Base-by-base conservation (phyloP, 2,888 invertebrate genomes). In the Synanthedon vespiformis region DNA sequence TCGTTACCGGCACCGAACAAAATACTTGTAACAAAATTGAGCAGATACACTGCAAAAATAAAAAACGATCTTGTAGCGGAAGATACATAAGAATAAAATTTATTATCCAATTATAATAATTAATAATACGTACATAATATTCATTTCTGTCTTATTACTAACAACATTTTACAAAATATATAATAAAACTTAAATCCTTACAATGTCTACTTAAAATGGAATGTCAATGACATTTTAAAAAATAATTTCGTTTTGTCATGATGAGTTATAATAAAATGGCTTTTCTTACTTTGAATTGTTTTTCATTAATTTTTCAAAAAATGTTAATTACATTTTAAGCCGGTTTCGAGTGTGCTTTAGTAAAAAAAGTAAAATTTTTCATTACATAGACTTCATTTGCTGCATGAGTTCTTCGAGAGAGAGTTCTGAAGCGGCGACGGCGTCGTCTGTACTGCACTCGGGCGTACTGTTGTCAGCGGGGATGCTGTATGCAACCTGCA, bases 381-480 rank as follows among this genome's bases (percentile, higher is more conserved):
- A 10, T 91, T 89, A 97, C 75, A 97, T 92, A 16, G 92, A 89
- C 85, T 97, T 96, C 94, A 98, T 94, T 80, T 95, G 93, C 56
- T 93, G 93, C 95, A 97, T 97, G 57, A 98, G 89, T 52, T 97
- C 96, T 54, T 97, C 97, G 52, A 98, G 88, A 58, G 93, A 94
- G 3, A 91, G 78, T 55, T 90, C 91, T 0, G 85, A 81, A 41
- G 88, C 87, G 0, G 88, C 83, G 49, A 83, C 82, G 6, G 80
- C 82, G 11, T 77, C 83, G 1, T 80, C 77, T 12, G 82, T 82
- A 61, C 87, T 84, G 1, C 77, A 77, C 51, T 85, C 78, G 0
- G 80, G 82, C 40, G 84, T 78, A 51, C 78, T 75, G 55, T 69
- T 77, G 59, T 86, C 80, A 6, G 74, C 82, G 0, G 93, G 92